These are phyloP conservation scores for Knipowitschia caucasica DNA, from an alignment of 2,797 vertebrate species.

Conservation along the genomic window DNA sequence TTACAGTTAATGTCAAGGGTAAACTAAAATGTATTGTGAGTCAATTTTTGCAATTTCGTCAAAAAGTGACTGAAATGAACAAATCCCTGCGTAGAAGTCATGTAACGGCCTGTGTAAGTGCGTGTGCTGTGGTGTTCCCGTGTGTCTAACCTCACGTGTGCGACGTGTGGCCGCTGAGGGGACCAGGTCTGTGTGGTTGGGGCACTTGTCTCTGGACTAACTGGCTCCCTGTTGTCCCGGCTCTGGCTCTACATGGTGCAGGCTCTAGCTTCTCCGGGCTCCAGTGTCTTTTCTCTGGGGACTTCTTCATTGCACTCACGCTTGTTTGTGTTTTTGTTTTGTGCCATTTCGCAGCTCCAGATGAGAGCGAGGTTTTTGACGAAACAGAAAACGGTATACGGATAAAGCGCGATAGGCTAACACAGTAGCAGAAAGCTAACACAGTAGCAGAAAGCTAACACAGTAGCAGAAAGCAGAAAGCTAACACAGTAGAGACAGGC, in stretches of 20 bases:
- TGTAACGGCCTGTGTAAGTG: too few relatives aligned
- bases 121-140: too few relatives aligned
- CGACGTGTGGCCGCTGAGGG: conserved; percentile 53
- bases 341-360: conserved; percentile 59
- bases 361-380: conserved; percentile 58
- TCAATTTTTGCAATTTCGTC: too few relatives aligned
- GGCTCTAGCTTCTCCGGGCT: conserved; percentile 19
- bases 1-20: too few relatives aligned
- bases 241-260: conserved; percentile 29
- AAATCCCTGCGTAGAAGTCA: too few relatives aligned
- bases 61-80: too few relatives aligned
- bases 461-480: conserved; percentile 11
- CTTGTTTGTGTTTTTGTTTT: conserved; percentile 53
- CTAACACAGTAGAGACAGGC: conserved; percentile 39
- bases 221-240: conserved; percentile 24
- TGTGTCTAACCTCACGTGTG: conserved; percentile 39
- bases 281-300: conserved; percentile 17
- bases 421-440: conserved; percentile 34
- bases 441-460: conserved; percentile 19
- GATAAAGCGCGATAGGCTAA: conserved; percentile 7
- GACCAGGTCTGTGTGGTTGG: conserved; percentile 11
- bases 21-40: too few relatives aligned
- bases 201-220: conserved; percentile 41
- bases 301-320: conserved; percentile 27
- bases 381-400: conserved; percentile 60